These are phyloP conservation scores for Nesoenas mayeri DNA, from an alignment of 2,113 vertebrate genomes.

Conservation along the genomic window DNA sequence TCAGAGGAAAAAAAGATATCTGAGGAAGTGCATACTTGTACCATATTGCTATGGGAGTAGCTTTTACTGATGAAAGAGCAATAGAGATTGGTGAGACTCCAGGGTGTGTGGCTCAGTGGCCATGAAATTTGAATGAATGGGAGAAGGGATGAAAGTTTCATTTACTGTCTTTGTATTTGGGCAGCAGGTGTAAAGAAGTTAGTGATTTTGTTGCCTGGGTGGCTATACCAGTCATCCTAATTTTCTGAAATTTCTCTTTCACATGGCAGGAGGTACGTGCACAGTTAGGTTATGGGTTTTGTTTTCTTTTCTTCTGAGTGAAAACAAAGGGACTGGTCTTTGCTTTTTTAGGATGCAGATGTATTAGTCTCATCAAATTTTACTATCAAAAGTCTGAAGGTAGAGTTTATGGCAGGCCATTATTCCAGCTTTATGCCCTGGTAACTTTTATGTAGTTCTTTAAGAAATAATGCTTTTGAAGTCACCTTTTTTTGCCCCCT, in stretches of 20 bases:
- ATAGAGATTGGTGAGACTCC: background rate
- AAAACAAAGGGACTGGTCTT: background rate
- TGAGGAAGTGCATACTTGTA: background rate
- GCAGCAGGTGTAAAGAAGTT: background rate
- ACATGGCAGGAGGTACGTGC: background rate
- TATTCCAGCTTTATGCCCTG: background rate
- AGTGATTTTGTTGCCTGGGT: background rate
- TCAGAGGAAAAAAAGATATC: background rate
- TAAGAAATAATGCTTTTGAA: constrained; percentile 28
- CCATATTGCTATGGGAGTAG: background rate
- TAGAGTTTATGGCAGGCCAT: constrained; percentile 6
- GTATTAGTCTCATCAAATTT: constrained; percentile 10
- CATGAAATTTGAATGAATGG: background rate
- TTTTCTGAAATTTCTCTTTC: background rate
- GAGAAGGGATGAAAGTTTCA: background rate
- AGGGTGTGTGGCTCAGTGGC: background rate
- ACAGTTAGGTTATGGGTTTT: background rate
- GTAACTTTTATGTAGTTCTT: constrained; percentile 11
- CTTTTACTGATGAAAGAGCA: background rate
- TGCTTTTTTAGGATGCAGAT: background rate
- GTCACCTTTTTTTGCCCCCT: constrained; percentile 45
- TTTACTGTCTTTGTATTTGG: background rate
- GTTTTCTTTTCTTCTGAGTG: background rate
- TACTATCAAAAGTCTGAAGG: background rate
- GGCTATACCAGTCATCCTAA: background rate